Conservation (phyloP, 2,797 vertebrate species). For the Sebastes cheni region DNA sequence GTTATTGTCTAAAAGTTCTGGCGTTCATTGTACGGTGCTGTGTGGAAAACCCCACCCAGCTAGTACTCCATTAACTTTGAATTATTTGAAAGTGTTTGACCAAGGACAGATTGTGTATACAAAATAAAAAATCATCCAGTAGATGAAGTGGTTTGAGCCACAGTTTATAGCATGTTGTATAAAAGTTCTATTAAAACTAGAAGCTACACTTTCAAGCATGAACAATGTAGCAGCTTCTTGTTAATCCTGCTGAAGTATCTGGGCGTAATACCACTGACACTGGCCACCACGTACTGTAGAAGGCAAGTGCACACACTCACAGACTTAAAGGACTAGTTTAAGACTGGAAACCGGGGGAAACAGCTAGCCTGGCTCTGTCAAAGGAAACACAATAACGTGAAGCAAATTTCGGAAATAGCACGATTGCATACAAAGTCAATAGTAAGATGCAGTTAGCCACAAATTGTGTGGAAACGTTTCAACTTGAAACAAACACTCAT, state of each 20-base stretch:
- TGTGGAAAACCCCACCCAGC: constrained; percentile 48
- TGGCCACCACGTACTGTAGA: not conserved
- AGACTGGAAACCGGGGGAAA: too few species aligned
- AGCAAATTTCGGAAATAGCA: not conserved
- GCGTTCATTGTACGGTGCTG: constrained; percentile 27
- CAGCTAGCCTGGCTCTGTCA: too few species aligned
- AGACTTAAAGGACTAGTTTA: not conserved
- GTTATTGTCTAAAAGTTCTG: constrained; percentile 60
- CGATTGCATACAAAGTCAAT: not conserved
- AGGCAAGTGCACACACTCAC: not conserved
- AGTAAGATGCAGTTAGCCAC: not conserved
- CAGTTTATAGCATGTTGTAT: not conserved
- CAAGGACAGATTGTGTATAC: not conserved
- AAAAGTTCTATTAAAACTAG: not conserved
- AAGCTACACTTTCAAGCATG: not conserved
- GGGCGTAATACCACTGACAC: not conserved
- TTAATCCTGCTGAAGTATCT: constrained; percentile 30
- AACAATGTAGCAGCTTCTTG: constrained; percentile 9
- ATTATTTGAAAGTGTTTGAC: constrained; percentile 16
- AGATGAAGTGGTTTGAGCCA: not conserved
- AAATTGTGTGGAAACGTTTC: not conserved
- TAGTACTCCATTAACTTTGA: constrained; percentile 15
- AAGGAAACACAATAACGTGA: not conserved
- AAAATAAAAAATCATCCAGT: not conserved
- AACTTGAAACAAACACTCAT: not conserved